These are phyloP conservation scores for Ctenopoma multispine DNA, from an alignment of 2,797 vertebrate species.

Conservation along the genomic window DNA sequence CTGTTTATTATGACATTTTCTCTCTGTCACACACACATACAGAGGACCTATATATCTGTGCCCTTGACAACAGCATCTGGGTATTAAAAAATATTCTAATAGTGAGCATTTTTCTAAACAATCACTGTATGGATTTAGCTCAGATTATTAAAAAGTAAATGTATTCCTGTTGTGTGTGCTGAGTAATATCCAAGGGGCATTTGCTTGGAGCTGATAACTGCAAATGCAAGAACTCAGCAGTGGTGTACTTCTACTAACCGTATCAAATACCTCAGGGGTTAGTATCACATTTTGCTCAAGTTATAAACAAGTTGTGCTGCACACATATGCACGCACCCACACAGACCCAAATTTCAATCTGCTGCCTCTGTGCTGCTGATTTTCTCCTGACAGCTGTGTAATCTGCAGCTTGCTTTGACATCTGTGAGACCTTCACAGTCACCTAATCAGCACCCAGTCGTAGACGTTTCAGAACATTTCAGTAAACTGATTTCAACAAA, in stretches of 20 bases:
- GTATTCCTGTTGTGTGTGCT: slow-evolving; percentile 19
- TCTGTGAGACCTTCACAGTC: slow-evolving; percentile 13
- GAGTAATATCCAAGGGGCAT: slow-evolving; percentile 30
- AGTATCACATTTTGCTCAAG: slow-evolving; percentile 27
- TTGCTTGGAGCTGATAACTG: slow-evolving; percentile 49
- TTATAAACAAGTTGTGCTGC: slow-evolving; percentile 20
- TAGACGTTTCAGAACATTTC: not conserved
- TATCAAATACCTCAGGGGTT: slow-evolving; percentile 39
- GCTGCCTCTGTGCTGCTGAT: slow-evolving; percentile 12
- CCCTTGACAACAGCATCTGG: slow-evolving; percentile 7
- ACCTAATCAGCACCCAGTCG: not conserved
- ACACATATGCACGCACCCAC: not conserved
- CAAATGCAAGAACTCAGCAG: slow-evolving; percentile 37
- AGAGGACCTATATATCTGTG: not conserved
- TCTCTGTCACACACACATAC: not conserved
- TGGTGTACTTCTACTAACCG: slow-evolving; percentile 10
- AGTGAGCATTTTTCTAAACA: slow-evolving; percentile 26
- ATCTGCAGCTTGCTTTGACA: slow-evolving; percentile 26
- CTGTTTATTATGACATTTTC: slow-evolving; percentile 3
- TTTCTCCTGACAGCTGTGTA: slow-evolving; percentile 19
- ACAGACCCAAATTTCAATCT: not conserved
- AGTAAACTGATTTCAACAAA: slow-evolving; percentile 3
- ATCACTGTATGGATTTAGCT: slow-evolving; percentile 17
- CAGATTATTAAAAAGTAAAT: slow-evolving; percentile 26
- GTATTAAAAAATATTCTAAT: slow-evolving; percentile 8